Evolutionary conservation across 1,140 invertebrate genomes (phyloP).

Genomic region (Galleria mellonella): DNA sequence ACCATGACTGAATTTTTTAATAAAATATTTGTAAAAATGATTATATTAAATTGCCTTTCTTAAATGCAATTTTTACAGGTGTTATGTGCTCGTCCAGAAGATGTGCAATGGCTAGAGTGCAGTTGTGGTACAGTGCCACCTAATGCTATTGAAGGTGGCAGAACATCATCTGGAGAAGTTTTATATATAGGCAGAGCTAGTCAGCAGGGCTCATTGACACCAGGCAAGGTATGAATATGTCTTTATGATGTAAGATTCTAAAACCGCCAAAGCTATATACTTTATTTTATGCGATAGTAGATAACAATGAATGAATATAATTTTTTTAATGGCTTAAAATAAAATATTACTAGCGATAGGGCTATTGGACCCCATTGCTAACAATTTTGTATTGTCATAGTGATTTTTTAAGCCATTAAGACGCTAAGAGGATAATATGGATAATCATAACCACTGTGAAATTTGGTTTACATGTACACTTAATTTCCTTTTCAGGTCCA

Average conservation of each 20-base stretch:
- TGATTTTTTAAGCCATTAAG: no score
- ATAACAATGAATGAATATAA: no score
- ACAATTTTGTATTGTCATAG: no score
- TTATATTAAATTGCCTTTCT: neutral
- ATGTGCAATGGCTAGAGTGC: slow-evolving; percentile 66
- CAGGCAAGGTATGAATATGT: slow-evolving; percentile 82
- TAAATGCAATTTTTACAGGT: slow-evolving; percentile 35
- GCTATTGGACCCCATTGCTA: no score
- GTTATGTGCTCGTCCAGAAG: slow-evolving; percentile 42
- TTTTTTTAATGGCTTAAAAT: no score
- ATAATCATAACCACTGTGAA: no score
- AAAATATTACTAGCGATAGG: no score
- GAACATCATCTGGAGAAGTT: slow-evolving; percentile 76
- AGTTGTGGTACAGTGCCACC: slow-evolving; percentile 70
- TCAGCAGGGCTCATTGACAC: slow-evolving; percentile 78
- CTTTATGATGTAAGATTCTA: neutral
- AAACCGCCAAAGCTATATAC: neutral
- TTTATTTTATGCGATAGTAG: slow-evolving; percentile 2
- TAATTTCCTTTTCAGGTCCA: slow-evolving; percentile 74
- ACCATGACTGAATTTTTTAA: no score
- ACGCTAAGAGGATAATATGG: no score
- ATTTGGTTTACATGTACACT: no score
- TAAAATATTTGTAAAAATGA: no score
- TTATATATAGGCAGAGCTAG: slow-evolving; percentile 79
- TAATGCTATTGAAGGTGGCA: slow-evolving; percentile 77